A percentile compares a stretch with the other conserved stretches of the same genome.
These are phyloP conservation scores for Oreotragus oreotragus DNA, from an alignment of 2,113 vertebrate genomes.

Conservation along the genomic window DNA sequence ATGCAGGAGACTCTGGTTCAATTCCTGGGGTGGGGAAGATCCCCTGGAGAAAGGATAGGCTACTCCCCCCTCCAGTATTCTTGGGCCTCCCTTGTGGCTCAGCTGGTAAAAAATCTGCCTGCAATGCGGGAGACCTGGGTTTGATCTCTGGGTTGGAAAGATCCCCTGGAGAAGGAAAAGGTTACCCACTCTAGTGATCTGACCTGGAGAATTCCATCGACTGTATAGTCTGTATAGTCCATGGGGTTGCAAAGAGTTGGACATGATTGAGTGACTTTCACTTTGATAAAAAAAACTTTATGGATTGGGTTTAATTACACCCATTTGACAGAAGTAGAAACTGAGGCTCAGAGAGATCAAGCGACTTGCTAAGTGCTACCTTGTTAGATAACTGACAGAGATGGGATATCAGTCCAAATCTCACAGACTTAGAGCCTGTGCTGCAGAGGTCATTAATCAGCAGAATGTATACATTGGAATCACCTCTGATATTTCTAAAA, in stretches of 20 bases:
- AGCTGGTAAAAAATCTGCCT: background rate
- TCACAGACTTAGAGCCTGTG: background rate
- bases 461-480: background rate
- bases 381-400: background rate
- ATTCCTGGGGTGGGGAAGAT: background rate
- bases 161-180: background rate
- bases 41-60: background rate
- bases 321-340: background rate
- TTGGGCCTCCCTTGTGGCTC: background rate
- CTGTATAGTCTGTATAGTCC: background rate
- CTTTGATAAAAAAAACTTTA: background rate
- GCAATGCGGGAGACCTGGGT: background rate
- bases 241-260: background rate
- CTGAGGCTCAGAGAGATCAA: background rate
- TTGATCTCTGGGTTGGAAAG: background rate
- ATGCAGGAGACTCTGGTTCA: background rate
- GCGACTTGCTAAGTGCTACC: background rate
- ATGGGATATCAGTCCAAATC: background rate
- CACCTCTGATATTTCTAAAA: background rate
- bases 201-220: background rate
- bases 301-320: background rate
- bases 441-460: background rate
- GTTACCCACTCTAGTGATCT: background rate
- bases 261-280: background rate
- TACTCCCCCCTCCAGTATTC: background rate